Percentiles rank a stretch among this genome's conserved stretches.
Evolutionary conservation across 2,797 vertebrate genomes (phyloP).

Genomic region (Notamacropus eugenii): DNA sequence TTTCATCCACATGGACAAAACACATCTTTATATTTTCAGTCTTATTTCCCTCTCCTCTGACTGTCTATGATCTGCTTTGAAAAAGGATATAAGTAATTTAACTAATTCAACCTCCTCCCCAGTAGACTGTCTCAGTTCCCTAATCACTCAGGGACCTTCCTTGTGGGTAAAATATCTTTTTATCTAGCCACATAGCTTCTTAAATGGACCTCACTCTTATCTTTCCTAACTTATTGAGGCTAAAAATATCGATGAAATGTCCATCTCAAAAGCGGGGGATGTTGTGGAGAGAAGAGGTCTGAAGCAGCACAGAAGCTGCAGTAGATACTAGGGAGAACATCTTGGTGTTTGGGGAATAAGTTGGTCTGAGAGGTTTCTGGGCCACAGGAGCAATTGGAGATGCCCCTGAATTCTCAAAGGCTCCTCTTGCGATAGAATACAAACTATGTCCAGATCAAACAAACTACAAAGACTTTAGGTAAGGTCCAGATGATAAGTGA

Average conservation of each 20-base stretch:
- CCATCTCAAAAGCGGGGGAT: not conserved
- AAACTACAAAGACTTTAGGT: not conserved
- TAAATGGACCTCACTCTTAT: not conserved
- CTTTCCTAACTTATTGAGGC: not conserved
- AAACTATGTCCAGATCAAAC: not conserved
- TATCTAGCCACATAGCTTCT: not conserved
- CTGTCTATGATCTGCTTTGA: not conserved
- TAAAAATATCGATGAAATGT: not conserved
- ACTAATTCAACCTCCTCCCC: not conserved
- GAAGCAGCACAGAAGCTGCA: not conserved
- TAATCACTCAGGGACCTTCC: not conserved
- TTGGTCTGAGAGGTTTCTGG: not conserved
- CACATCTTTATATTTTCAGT: not conserved
- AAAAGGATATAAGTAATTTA: not conserved
- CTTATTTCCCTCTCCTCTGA: not conserved
- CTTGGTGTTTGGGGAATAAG: not conserved
- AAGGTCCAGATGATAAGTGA: not conserved
- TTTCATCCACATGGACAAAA: not conserved
- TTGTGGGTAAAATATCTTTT: not conserved
- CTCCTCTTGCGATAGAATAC: not conserved
- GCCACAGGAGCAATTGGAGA: not conserved
- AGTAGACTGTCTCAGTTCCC: too few species aligned
- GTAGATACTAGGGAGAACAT: not conserved
- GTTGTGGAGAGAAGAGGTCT: not conserved
- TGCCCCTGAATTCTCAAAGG: not conserved